These are phyloP conservation scores for Sinocyclocheilus maitianheensis DNA, from an alignment of 2,113 vertebrate genomes.

Conservation along the genomic window DNA sequence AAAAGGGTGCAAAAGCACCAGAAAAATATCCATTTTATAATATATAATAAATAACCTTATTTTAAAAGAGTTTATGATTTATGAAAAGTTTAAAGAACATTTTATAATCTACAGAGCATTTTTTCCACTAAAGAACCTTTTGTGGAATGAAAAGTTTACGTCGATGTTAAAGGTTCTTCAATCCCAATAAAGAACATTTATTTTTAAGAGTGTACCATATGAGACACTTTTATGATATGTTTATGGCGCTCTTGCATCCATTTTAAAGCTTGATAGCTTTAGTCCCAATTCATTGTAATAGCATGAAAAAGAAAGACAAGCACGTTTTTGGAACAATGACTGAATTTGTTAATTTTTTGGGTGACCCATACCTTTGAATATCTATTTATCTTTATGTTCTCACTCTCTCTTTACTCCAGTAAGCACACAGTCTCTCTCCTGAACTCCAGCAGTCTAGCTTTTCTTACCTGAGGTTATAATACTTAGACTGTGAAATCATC, in stretches of 20 bases:
- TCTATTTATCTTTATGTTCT: slow-evolving; percentile 45
- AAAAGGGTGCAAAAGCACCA: no score
- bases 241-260: neutral
- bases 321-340: neutral
- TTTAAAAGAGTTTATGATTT: no score
- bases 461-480: slow-evolving; percentile 81
- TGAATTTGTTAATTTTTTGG: no score
- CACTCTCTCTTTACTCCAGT: slow-evolving; percentile 48
- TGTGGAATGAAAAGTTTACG: no score
- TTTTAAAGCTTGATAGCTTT: neutral
- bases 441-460: slow-evolving; percentile 67
- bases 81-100: no score
- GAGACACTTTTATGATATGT: neutral
- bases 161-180: no score
- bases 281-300: neutral
- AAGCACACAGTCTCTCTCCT: slow-evolving; percentile 48
- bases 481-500: slow-evolving; percentile 85
- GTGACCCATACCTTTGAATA: neutral
- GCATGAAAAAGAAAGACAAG: neutral
- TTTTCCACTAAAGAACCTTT: no score
- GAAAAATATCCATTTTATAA: no score
- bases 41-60: no score
- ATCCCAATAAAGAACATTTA: no score
- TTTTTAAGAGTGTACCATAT: neutral
- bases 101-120: no score